Conservation (phyloP, 2,113 vertebrate species). For the Vidua macroura region DNA sequence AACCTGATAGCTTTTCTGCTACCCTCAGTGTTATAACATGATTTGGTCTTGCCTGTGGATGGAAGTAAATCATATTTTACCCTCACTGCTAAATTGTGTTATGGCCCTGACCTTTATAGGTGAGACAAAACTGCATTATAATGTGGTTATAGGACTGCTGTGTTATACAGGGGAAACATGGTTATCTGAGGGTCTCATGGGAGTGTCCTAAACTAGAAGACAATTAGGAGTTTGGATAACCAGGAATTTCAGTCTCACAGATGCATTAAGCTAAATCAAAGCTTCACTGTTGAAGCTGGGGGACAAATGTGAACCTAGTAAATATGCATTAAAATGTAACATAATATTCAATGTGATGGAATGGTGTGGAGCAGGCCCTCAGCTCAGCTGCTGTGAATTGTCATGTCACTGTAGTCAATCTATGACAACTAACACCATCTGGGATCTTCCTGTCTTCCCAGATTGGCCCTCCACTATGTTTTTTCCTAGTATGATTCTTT, state of each 20-base stretch:
- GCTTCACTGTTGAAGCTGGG: background rate
- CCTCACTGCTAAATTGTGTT: slow-evolving; percentile 61
- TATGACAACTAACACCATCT: slow-evolving; percentile 29
- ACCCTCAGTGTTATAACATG: slow-evolving; percentile 52
- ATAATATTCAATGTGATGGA: background rate
- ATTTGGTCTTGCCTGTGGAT: slow-evolving; percentile 63
- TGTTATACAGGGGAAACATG: slow-evolving; percentile 45
- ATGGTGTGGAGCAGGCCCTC: background rate
- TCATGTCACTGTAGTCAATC: background rate
- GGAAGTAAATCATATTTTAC: slow-evolving; percentile 68
- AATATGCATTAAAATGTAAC: slow-evolving; percentile 4
- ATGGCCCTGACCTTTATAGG: slow-evolving; percentile 61
- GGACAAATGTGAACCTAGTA: background rate
- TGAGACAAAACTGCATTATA: slow-evolving; percentile 60
- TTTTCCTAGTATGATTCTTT: background rate
- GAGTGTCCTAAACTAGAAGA: slow-evolving; percentile 28
- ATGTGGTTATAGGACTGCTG: slow-evolving; percentile 43
- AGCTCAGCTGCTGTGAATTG: slow-evolving; percentile 30
- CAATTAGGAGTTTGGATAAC: slow-evolving; percentile 33
- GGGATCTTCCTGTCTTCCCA: slow-evolving; percentile 29
- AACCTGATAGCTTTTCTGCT: slow-evolving; percentile 60
- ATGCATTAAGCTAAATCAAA: background rate
- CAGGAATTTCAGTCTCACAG: background rate
- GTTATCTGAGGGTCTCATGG: slow-evolving; percentile 21
- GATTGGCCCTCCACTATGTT: background rate